Base-by-base conservation (phyloP, 1,140 invertebrate species). In the Pentalonia nigronervosa region DNA sequence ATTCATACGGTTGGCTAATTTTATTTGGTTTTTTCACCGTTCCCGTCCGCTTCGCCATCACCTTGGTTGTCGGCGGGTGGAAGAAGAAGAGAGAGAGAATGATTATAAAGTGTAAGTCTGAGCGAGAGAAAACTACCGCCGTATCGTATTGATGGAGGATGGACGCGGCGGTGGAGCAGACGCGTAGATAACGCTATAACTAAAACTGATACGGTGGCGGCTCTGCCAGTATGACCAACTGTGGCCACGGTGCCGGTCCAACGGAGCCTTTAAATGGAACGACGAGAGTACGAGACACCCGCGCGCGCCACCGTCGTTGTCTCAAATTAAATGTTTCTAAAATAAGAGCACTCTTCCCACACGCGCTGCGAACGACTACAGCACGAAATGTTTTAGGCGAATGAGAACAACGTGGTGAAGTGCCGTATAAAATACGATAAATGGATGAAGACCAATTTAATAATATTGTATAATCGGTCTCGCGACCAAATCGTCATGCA, bases 261-360 rank as follows among this genome's bases (percentile, higher is more conserved):
- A 7, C 50, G 34, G 89, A 45, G 89, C 89, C 89, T 93, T 86
- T 93, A 93, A 86, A 93, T 93, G 91, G 91, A 83, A 89, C 88
- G 50, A 86, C 84, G 20, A n/a, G 60, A n/a, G 11, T 9, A 53
- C 90, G 34, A 76, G 67, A 34, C 41, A 6, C 0, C 34, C 48
- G 30, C n/a, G 60, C 48, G 30, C n/a, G 60, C 76, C 76, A 20
- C 41, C 91, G 76, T 34, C 91, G 48, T 34, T 30, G 48, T 93
- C 81, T 93, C 91, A 93, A 93, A 93, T 93, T 93, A 93, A 86
- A 86, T 48, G 47, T 53, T 34, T 93, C 91, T 93, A 93, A 93
- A 93, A 86, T 93, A 93, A 93, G 91, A 93, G 81, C 76, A 36
- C n/a, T 34, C 90, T 53, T 53, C 81, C 47, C 76, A 91, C 91